Conservation (phyloP, 1,140 invertebrate genomes). For the Lordiphosa collinella region DNA sequence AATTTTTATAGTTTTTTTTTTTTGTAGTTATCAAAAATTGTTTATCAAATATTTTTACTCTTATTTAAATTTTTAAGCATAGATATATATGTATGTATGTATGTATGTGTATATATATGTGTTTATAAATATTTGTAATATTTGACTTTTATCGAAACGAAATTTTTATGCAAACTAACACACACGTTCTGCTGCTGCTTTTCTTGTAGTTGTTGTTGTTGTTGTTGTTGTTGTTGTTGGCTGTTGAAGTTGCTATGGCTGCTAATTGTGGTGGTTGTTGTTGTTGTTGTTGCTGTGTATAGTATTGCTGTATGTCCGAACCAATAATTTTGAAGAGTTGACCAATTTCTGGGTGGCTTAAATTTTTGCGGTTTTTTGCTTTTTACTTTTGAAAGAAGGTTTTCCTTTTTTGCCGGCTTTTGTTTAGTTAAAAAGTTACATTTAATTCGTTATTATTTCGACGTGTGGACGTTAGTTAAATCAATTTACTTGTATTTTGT, state of each 20-base stretch:
- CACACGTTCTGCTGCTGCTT: slow-evolving; percentile 59
- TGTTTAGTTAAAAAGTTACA: slow-evolving; percentile 55
- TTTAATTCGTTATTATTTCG: slow-evolving; percentile 38
- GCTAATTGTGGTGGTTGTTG: slow-evolving; percentile 33
- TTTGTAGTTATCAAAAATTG: slow-evolving; percentile 52
- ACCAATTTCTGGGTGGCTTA: slow-evolving; percentile 73
- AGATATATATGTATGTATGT: slow-evolving; percentile 24
- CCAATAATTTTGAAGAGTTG: slow-evolving; percentile 79
- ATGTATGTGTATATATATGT: slow-evolving; percentile 42
- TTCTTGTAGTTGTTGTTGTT: slow-evolving; percentile 30
- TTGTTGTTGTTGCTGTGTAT: slow-evolving; percentile 61
- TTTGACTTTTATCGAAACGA: slow-evolving; percentile 70
- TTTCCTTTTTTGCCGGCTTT: slow-evolving; percentile 35
- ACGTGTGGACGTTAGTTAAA: slow-evolving; percentile 60
- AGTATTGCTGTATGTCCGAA: slow-evolving; percentile 78
- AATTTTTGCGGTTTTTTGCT: slow-evolving; percentile 70
- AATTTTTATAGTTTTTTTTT: slow-evolving; percentile 21
- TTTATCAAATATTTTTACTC: slow-evolving; percentile 62
- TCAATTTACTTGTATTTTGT: slow-evolving; percentile 21
- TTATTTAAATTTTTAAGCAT: slow-evolving; percentile 50
- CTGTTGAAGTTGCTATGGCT: slow-evolving; percentile 14
- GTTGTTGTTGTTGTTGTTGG: slow-evolving; percentile 39
- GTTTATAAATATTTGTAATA: slow-evolving; percentile 46
- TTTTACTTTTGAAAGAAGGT: slow-evolving; percentile 42
- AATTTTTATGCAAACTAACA: slow-evolving; percentile 80